Evolutionary conservation across 2,113 vertebrate genomes (phyloP).

Genomic region (Osmerus eperlanus): DNA sequence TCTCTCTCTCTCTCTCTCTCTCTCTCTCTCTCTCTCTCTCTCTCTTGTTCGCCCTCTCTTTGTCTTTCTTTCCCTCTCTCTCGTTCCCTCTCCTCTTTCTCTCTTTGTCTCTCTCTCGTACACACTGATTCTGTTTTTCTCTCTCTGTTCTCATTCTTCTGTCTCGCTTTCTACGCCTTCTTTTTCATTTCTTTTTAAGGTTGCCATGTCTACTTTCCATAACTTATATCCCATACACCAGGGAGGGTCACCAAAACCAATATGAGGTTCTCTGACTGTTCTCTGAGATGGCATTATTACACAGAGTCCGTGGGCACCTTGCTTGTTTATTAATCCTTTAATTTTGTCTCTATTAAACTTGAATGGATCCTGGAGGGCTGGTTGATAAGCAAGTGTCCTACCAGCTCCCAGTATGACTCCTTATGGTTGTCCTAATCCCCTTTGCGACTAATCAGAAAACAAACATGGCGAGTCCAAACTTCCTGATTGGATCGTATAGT

Average conservation of each 20-base stretch:
- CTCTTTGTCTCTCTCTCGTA: background rate
- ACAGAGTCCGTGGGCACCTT: background rate
- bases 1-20: background rate
- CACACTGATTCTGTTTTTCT: background rate
- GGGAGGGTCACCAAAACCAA: background rate
- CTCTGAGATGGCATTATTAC: background rate
- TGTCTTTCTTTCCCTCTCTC: background rate
- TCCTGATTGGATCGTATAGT: slow-evolving; percentile 29
- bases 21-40: background rate
- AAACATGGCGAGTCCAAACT: slow-evolving; percentile 7
- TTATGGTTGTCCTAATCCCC: background rate
- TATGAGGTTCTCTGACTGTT: background rate
- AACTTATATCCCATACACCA: background rate
- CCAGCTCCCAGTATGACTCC: slow-evolving; percentile 5
- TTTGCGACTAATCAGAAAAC: slow-evolving; percentile 17
- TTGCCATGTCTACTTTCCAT: background rate
- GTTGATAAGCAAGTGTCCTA: slow-evolving; percentile 1
- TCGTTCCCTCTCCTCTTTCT: no score
- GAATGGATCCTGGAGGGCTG: background rate
- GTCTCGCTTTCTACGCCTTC: background rate
- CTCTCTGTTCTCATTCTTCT: background rate
- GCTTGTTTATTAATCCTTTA: slow-evolving; percentile 16
- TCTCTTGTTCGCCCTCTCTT: background rate
- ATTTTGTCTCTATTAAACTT: slow-evolving; percentile 17
- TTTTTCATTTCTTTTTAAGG: background rate